Evolutionary conservation across 2,888 invertebrate genomes (phyloP).

Genomic region (Pyrgus malvae): DNA sequence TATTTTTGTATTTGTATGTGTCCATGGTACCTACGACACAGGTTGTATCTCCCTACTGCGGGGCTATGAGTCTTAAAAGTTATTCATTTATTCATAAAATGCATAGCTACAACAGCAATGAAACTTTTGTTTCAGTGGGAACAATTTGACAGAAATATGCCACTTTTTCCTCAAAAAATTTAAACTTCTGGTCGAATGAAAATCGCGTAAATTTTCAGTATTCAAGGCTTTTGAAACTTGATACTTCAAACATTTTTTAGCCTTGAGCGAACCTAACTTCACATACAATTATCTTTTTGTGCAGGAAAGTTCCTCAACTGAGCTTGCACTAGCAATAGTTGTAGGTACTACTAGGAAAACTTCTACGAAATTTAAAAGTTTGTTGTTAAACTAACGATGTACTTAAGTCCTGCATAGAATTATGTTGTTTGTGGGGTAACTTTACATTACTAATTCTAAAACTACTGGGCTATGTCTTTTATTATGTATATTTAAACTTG

Average conservation of each 20-base stretch:
- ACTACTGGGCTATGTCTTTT: too few relatives aligned
- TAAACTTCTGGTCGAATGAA: conserved; percentile 6
- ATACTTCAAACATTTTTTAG: conserved; percentile 14
- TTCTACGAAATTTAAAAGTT: conserved; percentile 24
- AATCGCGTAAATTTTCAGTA: neutral
- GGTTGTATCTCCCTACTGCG: too few relatives aligned
- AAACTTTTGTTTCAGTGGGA: too few relatives aligned
- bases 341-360: conserved; percentile 17
- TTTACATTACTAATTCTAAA: too few relatives aligned
- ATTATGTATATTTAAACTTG: too few relatives aligned
- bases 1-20: too few relatives aligned
- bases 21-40: too few relatives aligned
- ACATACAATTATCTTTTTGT: conserved; percentile 23
- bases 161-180: neutral
- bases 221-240: neutral
- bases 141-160: too few relatives aligned
- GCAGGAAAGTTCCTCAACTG: conserved; percentile 14
- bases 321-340: conserved; percentile 9
- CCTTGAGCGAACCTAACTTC: conserved; percentile 5
- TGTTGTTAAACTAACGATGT: conserved; percentile 25
- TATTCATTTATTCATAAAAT: too few relatives aligned
- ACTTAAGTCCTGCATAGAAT: conserved; percentile 18
- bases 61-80: too few relatives aligned
- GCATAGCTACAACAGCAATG: too few relatives aligned
- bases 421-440: conserved; percentile 9